Conservation (phyloP, 2,113 vertebrate species). For the Hippolais icterina region DNA sequence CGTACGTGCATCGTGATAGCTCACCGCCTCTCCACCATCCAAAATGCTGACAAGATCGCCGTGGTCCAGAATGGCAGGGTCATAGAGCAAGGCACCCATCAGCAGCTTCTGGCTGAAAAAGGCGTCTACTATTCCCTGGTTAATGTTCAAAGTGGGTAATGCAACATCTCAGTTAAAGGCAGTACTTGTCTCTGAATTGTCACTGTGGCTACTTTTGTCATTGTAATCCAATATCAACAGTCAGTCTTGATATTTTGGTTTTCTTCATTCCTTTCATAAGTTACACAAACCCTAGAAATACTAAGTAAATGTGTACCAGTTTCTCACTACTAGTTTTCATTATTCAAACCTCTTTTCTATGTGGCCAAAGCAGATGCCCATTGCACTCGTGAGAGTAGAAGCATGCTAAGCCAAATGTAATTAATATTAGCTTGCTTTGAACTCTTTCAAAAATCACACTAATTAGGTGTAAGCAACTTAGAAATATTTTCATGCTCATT, state of each 20-base stretch:
- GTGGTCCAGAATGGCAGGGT: constrained; percentile 84
- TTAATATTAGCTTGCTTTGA: neutral
- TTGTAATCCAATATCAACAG: neutral
- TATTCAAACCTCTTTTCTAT: neutral
- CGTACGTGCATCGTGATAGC: constrained; percentile 92
- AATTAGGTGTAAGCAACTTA: neutral
- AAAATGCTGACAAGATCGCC: constrained; percentile 87
- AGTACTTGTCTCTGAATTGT: neutral
- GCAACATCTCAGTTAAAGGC: constrained; percentile 38
- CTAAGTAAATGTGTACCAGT: neutral
- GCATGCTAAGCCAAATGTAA: neutral
- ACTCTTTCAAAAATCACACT: neutral
- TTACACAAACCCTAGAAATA: neutral
- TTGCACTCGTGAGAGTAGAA: neutral
- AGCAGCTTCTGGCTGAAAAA: constrained; percentile 85
- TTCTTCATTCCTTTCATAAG: neutral
- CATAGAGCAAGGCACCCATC: constrained; percentile 86
- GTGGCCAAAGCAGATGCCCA: neutral
- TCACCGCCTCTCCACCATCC: constrained; percentile 92
- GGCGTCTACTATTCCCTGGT: constrained; percentile 87
- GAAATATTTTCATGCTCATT: neutral
- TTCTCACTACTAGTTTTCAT: neutral
- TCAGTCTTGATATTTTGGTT: neutral
- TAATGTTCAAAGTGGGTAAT: constrained; percentile 77
- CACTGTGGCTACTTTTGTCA: neutral